Conservation (phyloP, 2,888 invertebrate genomes). For the Habrosyne pyritoides region DNA sequence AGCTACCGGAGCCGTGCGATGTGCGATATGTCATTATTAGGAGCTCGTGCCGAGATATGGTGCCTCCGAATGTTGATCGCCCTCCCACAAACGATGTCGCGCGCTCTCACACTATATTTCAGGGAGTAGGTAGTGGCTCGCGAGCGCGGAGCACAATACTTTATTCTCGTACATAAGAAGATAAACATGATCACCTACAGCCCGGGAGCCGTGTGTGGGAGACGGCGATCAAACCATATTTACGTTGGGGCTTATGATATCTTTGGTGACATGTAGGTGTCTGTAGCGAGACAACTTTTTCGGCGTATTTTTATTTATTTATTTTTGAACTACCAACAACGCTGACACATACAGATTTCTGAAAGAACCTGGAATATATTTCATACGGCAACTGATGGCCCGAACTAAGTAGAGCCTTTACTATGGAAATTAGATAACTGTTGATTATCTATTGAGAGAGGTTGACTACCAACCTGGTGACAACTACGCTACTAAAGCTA, state of each 20-base stretch:
- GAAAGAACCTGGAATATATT: too few relatives aligned
- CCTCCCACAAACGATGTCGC: neutral
- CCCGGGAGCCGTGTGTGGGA: neutral
- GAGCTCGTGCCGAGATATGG: neutral
- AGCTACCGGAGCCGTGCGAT: neutral
- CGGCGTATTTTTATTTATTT: too few relatives aligned
- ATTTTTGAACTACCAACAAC: too few relatives aligned
- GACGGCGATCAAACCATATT: neutral
- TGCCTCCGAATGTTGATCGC: neutral
- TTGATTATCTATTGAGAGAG: too few relatives aligned
- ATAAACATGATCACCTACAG: neutral
- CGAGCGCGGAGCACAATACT: neutral
- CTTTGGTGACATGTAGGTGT: neutral
- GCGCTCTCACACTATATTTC: neutral
- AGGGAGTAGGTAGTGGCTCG: neutral
- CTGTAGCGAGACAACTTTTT: too few relatives aligned
- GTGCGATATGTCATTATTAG: conserved; percentile 9
- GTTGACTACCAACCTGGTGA: too few relatives aligned
- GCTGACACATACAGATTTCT: too few relatives aligned
- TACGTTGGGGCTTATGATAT: conserved; percentile 10
- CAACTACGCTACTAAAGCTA: too few relatives aligned
- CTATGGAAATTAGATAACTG: too few relatives aligned
- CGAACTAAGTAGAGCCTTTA: too few relatives aligned
- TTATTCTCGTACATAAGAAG: neutral
- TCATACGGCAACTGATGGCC: too few relatives aligned